A percentile compares a stretch with the other conserved stretches of the same genome.
These are phyloP conservation scores for Bombus polaris DNA, from an alignment of 1,140 invertebrate genomes.

Conservation along the genomic window DNA sequence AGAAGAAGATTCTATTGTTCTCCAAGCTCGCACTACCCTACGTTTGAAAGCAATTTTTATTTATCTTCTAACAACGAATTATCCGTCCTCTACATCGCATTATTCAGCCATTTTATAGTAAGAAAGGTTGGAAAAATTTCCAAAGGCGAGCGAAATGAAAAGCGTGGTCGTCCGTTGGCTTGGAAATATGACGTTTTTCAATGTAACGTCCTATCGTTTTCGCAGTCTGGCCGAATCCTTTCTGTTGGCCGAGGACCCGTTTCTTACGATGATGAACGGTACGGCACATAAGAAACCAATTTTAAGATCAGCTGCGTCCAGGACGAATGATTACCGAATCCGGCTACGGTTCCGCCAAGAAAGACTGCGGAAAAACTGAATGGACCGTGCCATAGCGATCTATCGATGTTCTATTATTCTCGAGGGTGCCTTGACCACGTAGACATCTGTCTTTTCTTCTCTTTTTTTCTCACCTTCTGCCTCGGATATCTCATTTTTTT, in stretches of 20 bases:
- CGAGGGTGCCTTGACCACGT: conserved; percentile 42
- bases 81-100: neutral
- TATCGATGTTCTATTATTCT: conserved; percentile 65
- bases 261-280: conserved; percentile 57
- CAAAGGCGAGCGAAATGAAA: neutral
- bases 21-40: too few relatives aligned
- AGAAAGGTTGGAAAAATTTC: too few relatives aligned
- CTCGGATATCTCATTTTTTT: neutral
- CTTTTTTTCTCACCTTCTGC: neutral
- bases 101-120: neutral
- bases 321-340: conserved; percentile 64
- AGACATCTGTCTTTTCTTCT: conserved; percentile 45
- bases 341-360: conserved; percentile 51
- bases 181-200: conserved; percentile 60
- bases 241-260: conserved; percentile 13
- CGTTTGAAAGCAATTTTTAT: too few relatives aligned
- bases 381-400: conserved; percentile 48
- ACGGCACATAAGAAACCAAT: conserved; percentile 62
- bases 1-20: too few relatives aligned
- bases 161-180: conserved; percentile 6
- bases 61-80: neutral
- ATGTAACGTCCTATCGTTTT: conserved; percentile 24
- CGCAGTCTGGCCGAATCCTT: conserved; percentile 33
- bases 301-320: conserved; percentile 62
- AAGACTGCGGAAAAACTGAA: conserved; percentile 55